These are phyloP conservation scores for Tetropium fuscum DNA, from an alignment of 2,888 invertebrate species.

Conservation along the genomic window DNA sequence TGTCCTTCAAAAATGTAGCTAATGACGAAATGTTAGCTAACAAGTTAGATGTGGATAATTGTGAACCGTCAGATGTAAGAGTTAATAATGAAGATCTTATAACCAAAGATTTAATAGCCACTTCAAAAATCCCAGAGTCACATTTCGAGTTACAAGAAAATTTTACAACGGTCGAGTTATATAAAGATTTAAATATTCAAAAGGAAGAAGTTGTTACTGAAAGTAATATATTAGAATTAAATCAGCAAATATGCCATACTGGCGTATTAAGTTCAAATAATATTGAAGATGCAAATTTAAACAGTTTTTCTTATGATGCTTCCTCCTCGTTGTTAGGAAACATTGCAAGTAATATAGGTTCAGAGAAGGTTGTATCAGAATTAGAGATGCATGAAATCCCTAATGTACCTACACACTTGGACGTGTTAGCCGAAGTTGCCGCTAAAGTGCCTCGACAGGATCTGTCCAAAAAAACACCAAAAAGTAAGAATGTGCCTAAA, in stretches of 20 bases:
- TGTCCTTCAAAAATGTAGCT: no score
- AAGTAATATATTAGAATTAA: background rate
- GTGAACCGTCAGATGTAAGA: background rate
- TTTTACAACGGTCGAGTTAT: background rate
- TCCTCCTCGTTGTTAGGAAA: no score
- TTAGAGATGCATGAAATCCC: constrained; percentile 11
- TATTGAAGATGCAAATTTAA: background rate
- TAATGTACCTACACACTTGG: constrained; percentile 1
- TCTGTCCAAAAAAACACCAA: background rate
- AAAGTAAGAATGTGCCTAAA: background rate
- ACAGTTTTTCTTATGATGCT: no score
- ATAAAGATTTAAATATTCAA: constrained; percentile 4
- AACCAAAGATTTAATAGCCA: background rate
- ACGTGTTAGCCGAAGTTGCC: constrained; percentile 10
- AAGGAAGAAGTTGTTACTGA: background rate
- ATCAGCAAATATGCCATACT: no score
- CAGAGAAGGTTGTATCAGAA: background rate
- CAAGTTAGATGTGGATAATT: no score
- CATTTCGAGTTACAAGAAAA: background rate
- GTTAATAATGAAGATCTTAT: background rate
- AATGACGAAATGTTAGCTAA: no score
- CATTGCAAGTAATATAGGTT: no score
- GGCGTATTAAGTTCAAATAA: no score
- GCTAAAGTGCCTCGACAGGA: constrained; percentile 7
- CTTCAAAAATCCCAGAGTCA: background rate